phyloP scores from a whole-genome alignment of 2,797 vertebrate species.

The Uromys caudimaculatus region DNA sequence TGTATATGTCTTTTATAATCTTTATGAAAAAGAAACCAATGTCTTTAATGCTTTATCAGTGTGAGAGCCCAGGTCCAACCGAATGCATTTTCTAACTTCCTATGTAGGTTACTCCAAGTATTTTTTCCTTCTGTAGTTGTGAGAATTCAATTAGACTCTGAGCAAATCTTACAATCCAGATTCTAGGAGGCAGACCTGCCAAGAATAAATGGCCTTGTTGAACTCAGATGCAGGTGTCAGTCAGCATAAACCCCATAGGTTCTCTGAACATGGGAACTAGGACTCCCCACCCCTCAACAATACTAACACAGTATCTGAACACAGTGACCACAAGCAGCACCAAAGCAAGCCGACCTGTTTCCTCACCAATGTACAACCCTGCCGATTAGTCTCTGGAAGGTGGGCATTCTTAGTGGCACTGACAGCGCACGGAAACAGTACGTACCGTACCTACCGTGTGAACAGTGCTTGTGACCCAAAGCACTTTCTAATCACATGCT shows the following conservation, averaged over 20 bases:
- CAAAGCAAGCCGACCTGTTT: constrained; percentile 29
- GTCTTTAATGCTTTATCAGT: neutral
- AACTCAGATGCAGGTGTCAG: constrained; percentile 60
- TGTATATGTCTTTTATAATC: neutral
- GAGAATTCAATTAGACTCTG: constrained; percentile 55
- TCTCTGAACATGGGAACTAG: constrained; percentile 43
- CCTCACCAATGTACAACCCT: neutral
- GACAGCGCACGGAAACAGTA: constrained; percentile 30
- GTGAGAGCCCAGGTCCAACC: constrained; percentile 39
- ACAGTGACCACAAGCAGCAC: neutral
- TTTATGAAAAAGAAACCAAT: neutral
- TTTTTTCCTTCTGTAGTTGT: constrained; percentile 36
- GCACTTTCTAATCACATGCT: constrained; percentile 59
- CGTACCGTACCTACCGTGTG: neutral
- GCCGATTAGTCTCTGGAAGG: constrained; percentile 46
- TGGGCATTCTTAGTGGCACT: constrained; percentile 28
- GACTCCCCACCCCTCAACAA: constrained; percentile 35
- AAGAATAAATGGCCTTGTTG: constrained; percentile 28
- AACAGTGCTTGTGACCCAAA: constrained; percentile 41
- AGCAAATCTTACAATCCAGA: constrained; percentile 57
- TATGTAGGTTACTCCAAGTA: constrained; percentile 53
- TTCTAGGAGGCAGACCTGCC: constrained; percentile 40
- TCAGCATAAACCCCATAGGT: constrained; percentile 41
- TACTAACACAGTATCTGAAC: constrained; percentile 57
- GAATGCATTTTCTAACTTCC: constrained; percentile 54